These are phyloP conservation scores for Poeciliopsis paucimaculata DNA, from an alignment of 2,797 vertebrate species.

Conservation along the genomic window DNA sequence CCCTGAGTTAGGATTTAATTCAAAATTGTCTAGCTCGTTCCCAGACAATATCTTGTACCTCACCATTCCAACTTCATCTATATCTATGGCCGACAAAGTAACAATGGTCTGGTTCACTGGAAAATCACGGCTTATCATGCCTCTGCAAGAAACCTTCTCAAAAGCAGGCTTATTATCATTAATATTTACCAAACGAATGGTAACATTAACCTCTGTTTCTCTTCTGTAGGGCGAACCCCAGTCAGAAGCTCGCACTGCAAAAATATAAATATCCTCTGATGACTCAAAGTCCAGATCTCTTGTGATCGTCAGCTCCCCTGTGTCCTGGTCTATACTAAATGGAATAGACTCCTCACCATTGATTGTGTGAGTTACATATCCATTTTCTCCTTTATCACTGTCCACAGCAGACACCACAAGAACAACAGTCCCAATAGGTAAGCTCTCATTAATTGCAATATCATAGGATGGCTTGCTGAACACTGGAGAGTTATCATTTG, in stretches of 20 bases:
- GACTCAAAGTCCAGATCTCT: slow-evolving; percentile 92
- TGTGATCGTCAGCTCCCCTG: slow-evolving; percentile 87
- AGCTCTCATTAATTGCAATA: slow-evolving; percentile 88
- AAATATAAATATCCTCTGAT: slow-evolving; percentile 88
- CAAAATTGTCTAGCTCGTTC: slow-evolving; percentile 91
- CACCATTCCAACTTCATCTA: slow-evolving; percentile 92
- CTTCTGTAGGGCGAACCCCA: slow-evolving; percentile 94
- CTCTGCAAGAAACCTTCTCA: slow-evolving; percentile 93
- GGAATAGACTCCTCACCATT: slow-evolving; percentile 84
- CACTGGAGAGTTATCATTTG: slow-evolving; percentile 89
- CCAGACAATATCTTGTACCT: slow-evolving; percentile 90
- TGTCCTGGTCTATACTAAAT: slow-evolving; percentile 87
- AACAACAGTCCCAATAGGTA: slow-evolving; percentile 84
- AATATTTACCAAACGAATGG: slow-evolving; percentile 88
- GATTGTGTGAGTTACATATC: slow-evolving; percentile 91
- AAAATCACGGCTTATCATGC: slow-evolving; percentile 90
- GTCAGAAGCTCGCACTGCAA: slow-evolving; percentile 91
- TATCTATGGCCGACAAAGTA: slow-evolving; percentile 93
- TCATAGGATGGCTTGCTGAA: slow-evolving; percentile 88
- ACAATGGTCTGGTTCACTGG: slow-evolving; percentile 88
- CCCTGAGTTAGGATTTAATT: slow-evolving; percentile 88
- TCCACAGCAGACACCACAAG: slow-evolving; percentile 88
- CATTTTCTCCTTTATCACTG: slow-evolving; percentile 91
- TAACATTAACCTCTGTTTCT: slow-evolving; percentile 92
- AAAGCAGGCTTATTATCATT: slow-evolving; percentile 96